Evolutionary conservation across 2,797 vertebrate species (phyloP), one percentile per base, ranked within the genome.

Genomic region (Oryzias dopingdopingensis): DNA sequence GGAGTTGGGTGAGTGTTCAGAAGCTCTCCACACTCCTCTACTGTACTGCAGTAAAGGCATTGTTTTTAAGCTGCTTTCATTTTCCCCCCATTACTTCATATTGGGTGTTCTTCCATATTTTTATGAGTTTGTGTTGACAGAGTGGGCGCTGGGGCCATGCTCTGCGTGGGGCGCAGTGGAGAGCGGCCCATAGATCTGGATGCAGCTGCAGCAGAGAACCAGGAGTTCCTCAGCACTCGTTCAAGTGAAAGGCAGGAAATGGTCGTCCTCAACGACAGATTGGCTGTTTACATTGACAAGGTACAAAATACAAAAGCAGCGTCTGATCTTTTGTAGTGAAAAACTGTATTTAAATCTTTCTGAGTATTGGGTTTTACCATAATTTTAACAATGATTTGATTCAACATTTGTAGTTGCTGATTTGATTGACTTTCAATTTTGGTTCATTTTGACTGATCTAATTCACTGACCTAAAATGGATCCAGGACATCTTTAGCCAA

Each of bases 201-300:
- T 12, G 80, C 66, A 10, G 91, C 90, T 58, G 66, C 89, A 32
- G 87, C 85, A 13, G 80, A 88, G 74, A 94, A 91, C 73, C 77
- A 91, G 52, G 81, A 89, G 58, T 92, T 91, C 75, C 83, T 88
- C 40, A 83, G 15, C 79, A 88, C 70, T 1, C 74, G 92, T 43
- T 89, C 54, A 14, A 79, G 44, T 45, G 89, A 93, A 62, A 89
- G 84, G 20, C 75, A 88, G 70, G 83, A 90, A 59, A 76, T 92
- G 86, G 23, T 93, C 2, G 57, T 90, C 26, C 86, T 94, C 41
- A 90, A 93, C 26, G 91, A 93, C 70, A 83, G 91, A 29, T 80
- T 93, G 82, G 91, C 90, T 37, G 64, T 83, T 1, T 92, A 91
- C 66, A 88, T 89, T 10, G 83, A 91, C 59, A 92, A 91, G 89